These are phyloP conservation scores for Epinephelus cyanopodus DNA, from an alignment of 2,113 vertebrate species.

Conservation along the genomic window DNA sequence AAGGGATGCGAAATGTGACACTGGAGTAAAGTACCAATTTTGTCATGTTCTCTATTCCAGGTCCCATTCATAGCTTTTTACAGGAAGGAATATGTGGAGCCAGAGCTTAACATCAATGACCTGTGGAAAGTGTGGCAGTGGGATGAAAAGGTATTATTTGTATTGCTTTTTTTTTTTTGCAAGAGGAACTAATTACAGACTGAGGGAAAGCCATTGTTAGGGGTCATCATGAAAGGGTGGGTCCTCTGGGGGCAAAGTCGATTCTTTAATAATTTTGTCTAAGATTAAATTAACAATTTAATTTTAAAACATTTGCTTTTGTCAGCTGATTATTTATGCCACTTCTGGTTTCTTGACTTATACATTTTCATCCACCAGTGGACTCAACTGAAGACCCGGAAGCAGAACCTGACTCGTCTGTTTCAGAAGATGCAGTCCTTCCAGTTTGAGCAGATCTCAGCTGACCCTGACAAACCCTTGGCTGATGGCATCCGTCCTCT, in stretches of 20 bases:
- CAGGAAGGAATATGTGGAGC: conserved; percentile 98
- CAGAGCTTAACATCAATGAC: conserved; percentile 97
- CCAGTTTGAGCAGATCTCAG: conserved; percentile 98
- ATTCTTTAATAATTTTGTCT: background rate
- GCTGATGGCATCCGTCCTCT: conserved; percentile 95
- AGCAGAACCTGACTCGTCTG: conserved; percentile 95
- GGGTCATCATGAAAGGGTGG: background rate
- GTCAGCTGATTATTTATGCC: background rate
- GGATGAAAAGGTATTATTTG: conserved; percentile 94
- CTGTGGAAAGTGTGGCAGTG: conserved; percentile 99
- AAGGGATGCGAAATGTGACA: background rate
- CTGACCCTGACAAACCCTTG: conserved; percentile 97
- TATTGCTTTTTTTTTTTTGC: background rate
- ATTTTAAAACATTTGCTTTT: background rate
- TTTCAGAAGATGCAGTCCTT: conserved; percentile 99
- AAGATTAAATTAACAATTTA: background rate
- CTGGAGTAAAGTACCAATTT: background rate
- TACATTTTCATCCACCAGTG: conserved; percentile 83
- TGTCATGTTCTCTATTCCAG: conserved; percentile 71
- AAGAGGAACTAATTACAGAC: background rate
- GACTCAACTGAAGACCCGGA: conserved; percentile 96
- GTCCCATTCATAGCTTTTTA: conserved; percentile 99
- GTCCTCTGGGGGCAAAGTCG: background rate
- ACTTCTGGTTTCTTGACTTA: conserved; percentile 16
- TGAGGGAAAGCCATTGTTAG: background rate